Evolutionary conservation across 2,888 invertebrate species (phyloP), one percentile per base, ranked within the genome.

Genomic region (Noctua janthina): DNA sequence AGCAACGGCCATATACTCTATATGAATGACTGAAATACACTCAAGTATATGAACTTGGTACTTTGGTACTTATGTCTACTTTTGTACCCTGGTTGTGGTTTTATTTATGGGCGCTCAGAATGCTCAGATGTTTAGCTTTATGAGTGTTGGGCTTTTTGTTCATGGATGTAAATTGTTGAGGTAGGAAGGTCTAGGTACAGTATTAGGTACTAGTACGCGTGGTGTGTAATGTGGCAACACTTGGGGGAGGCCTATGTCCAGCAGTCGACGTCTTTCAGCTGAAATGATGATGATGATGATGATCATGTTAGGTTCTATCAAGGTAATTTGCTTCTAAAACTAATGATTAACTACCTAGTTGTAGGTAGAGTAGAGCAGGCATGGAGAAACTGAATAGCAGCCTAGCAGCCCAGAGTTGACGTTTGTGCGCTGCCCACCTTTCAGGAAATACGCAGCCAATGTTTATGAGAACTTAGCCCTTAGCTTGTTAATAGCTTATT

Each of bases 1-100:
- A 93, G 91, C 88, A 91, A 90, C 91, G 90, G 92, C 93, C 89
- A 79, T 86, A 84, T 73, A 79, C 87, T 88, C 87, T 88, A 88
- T 91, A 93, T 93, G 92, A 93, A 91, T 89, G 83, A 85, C 87
- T 80, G 82, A 87, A 81, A 88, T 86, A 87, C 79, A 81, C 59
- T 77, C 77, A 68, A 81, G 69, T 76, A 78, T 81, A 81, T 84
- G 67, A 81, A 86, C 62, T 79, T 85, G 81, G 74, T 87, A 87
- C 77, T 84, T 84, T 43, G 66, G 39, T 81, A 78, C 68, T 70
- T 81, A 76, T 74, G 66, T 35, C n/a, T 68, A 68, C 67, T 81
- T 39, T 81, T 83, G 51, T 68, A 13, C 46, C 15, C 66, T 29
- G 66, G n/a, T 54, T 79, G 88, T 69, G 77, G 85, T 76, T 70